Evolutionary conservation across 2,888 invertebrate species (phyloP).

Genomic region (Agriotes lineatus): DNA sequence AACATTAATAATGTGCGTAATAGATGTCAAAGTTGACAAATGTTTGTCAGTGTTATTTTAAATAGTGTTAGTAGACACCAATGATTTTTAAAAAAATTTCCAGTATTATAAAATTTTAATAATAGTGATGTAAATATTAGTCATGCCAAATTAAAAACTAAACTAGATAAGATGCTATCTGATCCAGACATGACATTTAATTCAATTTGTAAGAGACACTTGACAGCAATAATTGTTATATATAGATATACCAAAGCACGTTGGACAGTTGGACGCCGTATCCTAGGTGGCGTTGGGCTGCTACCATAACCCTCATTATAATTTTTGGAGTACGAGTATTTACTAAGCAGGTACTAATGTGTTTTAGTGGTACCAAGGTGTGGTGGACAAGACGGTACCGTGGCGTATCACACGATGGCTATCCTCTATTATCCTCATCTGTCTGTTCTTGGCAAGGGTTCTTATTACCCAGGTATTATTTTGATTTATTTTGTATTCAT

Average conservation of each 20-base stretch:
- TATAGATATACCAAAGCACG: conserved; percentile 83
- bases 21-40: too few relatives aligned
- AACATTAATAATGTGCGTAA: too few relatives aligned
- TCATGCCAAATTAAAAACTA: too few relatives aligned
- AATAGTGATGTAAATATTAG: too few relatives aligned
- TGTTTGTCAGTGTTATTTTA: too few relatives aligned
- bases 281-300: conserved; percentile 83
- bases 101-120: too few relatives aligned
- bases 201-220: not conserved
- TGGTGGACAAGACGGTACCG: conserved; percentile 68
- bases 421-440: conserved; percentile 62
- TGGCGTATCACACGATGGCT: conserved; percentile 65
- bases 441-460: conserved; percentile 65
- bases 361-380: conserved; percentile 68
- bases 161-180: not conserved
- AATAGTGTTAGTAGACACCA: too few relatives aligned
- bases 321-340: conserved; percentile 86
- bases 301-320: conserved; percentile 76
- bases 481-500: conserved; percentile 31
- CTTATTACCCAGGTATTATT: conserved; percentile 65
- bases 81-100: too few relatives aligned
- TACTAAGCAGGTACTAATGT: conserved; percentile 78
- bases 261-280: conserved; percentile 91
- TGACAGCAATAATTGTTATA: conserved; percentile 2
- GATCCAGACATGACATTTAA: too few relatives aligned